Evolutionary conservation across 2,113 vertebrate genomes (phyloP), one percentile per base, ranked within the genome.

Genomic region (Hypomesus transpacificus): DNA sequence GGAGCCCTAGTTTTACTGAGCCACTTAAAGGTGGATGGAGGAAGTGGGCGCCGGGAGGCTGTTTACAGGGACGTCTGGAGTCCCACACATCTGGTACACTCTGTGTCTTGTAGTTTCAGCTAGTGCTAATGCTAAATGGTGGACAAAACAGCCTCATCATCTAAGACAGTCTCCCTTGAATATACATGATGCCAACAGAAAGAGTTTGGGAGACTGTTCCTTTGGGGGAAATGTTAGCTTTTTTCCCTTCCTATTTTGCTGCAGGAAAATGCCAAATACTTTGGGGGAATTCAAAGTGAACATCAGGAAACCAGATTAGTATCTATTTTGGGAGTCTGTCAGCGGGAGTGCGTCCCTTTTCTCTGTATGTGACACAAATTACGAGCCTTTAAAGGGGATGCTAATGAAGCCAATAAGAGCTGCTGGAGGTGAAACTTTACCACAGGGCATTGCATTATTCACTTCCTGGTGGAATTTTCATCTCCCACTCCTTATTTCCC

Each of bases 391-490:
- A 80, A 84, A 87, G 82, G 74, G 67, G 77, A 86, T 85, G 75
- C 82, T 87, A 88, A 90, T 88, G 84, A 90, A 85, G 56, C 73
- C 76, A 81, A 83, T 78, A 77, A 77, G 78, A 84, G 69, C 52
- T 24, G 53, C 75, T 73, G 24, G 34, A 86, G 78, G 81, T 86
- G 82, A 87, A 84, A 82, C 73, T 80, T 74, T 76, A 80, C 80
- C 81, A 82, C 78, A 73, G 68, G 78, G 68, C 69, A 61, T 52
- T 82, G 69, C 70, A 84, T 89, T 87, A 87, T 89, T 88, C 80
- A 89, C 63, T 68, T 64, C 26, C 71, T 31, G 9, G 72, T 67
- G 46, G 77, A 59, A 78, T 87, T 89, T 5, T 85, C 70, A 78
- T 85, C 73, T 69, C 74, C 70, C 18, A 50, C 68, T 69, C 66